Conservation (phyloP, 2,888 invertebrate species). For the Platycheirus albimanus region DNA sequence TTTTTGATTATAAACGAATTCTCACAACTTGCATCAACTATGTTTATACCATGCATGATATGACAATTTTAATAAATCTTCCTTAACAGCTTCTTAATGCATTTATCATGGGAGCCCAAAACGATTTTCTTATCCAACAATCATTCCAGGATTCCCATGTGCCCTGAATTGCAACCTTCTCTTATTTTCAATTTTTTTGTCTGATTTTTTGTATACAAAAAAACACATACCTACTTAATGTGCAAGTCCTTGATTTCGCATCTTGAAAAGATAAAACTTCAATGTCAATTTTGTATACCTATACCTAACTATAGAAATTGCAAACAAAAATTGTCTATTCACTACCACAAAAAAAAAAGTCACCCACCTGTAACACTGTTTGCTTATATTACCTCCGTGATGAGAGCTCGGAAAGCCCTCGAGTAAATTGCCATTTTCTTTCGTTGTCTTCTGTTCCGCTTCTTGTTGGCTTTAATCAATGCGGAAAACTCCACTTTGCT, state of each 20-base stretch:
- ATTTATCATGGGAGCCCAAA: too few relatives aligned
- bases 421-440: constrained; percentile 18
- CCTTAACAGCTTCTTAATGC: too few relatives aligned
- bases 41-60: too few relatives aligned
- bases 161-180: too few relatives aligned
- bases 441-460: not conserved
- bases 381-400: constrained; percentile 24
- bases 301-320: not conserved
- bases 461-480: constrained; percentile 18
- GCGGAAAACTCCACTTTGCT: constrained; percentile 15
- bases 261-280: constrained; percentile 8
- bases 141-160: too few relatives aligned
- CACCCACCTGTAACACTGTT: constrained; percentile 34
- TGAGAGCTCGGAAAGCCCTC: constrained; percentile 27
- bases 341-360: not conserved
- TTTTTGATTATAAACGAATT: too few relatives aligned
- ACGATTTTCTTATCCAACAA: too few relatives aligned
- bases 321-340: constrained; percentile 21
- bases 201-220: too few relatives aligned
- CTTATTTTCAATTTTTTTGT: too few relatives aligned
- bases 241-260: constrained; percentile 8
- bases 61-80: too few relatives aligned
- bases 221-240: too few relatives aligned
- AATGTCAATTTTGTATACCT: not conserved
- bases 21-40: too few relatives aligned